Conservation (phyloP, 2,888 invertebrate species). For the Pseudanteris insignis region DNA sequence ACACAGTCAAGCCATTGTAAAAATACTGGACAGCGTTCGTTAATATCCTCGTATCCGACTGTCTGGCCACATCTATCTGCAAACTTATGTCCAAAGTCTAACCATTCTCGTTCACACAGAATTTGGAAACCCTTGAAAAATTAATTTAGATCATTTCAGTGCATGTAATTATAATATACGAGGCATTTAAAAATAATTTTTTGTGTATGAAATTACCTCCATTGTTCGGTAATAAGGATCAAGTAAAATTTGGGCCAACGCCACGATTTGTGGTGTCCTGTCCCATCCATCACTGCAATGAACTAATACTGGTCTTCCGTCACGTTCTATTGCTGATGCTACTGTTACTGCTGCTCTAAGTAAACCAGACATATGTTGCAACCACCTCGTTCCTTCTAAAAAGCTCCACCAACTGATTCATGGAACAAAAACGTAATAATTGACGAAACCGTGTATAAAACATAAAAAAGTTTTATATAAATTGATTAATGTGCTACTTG, state of each 20-base stretch:
- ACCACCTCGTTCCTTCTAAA: conserved; percentile 91
- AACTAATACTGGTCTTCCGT: conserved; percentile 89
- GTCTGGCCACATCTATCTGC: conserved; percentile 91
- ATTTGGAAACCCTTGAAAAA: conserved; percentile 86
- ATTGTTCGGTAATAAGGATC: conserved; percentile 95
- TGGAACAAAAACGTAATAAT: too few species aligned
- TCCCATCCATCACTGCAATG: conserved; percentile 99
- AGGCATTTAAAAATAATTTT: too few species aligned
- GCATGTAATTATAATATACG: not conserved
- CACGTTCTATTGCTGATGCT: conserved; percentile 81
- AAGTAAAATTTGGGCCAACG: conserved; percentile 88
- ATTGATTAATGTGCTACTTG: too few species aligned
- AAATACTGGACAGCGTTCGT: conserved; percentile 97
- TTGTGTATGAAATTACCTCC: conserved; percentile 72
- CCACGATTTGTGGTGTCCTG: conserved; percentile 95
- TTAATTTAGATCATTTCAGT: too few species aligned
- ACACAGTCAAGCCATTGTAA: conserved; percentile 98
- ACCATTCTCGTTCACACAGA: conserved; percentile 95
- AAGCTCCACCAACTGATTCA: conserved; percentile 83
- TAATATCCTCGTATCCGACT: conserved; percentile 84
- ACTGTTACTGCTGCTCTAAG: conserved; percentile 83
- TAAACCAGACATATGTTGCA: conserved; percentile 87
- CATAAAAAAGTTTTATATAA: too few species aligned
- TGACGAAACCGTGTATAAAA: too few species aligned
- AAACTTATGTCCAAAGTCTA: conserved; percentile 98